phyloP scores from a whole-genome alignment of 2,113 vertebrate genomes.

The Heterocephalus glaber region DNA sequence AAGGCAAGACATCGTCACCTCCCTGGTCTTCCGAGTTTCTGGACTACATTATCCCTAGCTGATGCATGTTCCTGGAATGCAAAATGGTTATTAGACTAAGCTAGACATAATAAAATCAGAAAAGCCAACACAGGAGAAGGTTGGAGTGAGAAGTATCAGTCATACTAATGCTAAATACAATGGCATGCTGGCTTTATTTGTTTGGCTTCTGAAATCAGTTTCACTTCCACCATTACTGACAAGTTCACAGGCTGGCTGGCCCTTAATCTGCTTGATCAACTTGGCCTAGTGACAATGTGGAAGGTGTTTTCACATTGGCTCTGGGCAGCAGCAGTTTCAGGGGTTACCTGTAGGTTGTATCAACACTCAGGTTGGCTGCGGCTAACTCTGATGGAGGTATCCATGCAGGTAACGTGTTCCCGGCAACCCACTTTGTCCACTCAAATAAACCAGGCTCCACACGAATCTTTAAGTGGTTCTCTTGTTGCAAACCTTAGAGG shows the following conservation, averaged over 20 bases:
- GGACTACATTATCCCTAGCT: neutral
- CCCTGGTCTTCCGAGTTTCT: neutral
- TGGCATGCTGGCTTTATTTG: neutral
- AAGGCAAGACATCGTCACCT: neutral
- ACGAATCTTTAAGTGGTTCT: conserved; percentile 93
- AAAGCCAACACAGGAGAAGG: neutral
- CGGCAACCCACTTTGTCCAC: conserved; percentile 99
- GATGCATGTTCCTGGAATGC: neutral
- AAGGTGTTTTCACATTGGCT: neutral
- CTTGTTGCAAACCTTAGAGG: conserved; percentile 93
- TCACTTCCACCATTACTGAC: neutral
- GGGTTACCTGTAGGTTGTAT: conserved; percentile 97
- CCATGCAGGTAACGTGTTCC: conserved; percentile 93
- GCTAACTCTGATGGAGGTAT: conserved; percentile 92
- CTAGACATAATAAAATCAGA: neutral
- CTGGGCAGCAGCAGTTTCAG: neutral
- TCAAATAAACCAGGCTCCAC: conserved; percentile 97
- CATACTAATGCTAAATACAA: neutral
- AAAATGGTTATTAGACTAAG: neutral
- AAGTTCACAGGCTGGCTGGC: neutral
- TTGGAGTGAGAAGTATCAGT: neutral
- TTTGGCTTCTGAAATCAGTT: neutral
- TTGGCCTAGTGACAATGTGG: neutral
- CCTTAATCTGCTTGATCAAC: neutral
- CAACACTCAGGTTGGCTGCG: conserved; percentile 93